Evolutionary conservation across 2,797 vertebrate genomes (phyloP).

Genomic region (Enteromius unitaeniatus): DNA sequence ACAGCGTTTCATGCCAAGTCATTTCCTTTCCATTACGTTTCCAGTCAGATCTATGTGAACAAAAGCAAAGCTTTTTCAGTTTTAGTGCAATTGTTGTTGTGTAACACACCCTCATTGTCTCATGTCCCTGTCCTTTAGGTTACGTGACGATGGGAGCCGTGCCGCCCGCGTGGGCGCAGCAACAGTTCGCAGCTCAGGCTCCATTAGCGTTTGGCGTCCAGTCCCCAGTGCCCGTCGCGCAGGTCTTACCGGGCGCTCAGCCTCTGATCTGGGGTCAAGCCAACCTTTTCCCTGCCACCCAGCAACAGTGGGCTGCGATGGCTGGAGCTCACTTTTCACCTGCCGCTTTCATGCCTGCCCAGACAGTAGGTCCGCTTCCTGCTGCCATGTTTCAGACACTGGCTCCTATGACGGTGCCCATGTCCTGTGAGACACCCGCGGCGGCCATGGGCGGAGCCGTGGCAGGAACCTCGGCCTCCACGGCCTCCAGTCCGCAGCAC

Average conservation of each 20-base stretch:
- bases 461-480: constrained; percentile 73
- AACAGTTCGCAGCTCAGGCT: constrained; percentile 89
- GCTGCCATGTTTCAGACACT: constrained; percentile 97
- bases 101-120: not conserved
- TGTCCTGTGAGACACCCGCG: constrained; percentile 80
- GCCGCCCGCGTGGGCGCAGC: constrained; percentile 96
- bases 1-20: not conserved
- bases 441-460: constrained; percentile 67
- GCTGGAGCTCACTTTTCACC: constrained; percentile 93
- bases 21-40: not conserved
- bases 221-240: constrained; percentile 87
- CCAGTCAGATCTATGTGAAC: not conserved
- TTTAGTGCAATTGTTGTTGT: not conserved
- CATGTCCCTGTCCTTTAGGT: constrained; percentile 75
- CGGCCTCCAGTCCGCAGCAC: constrained; percentile 91
- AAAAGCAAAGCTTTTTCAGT: not conserved
- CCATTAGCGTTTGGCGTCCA: constrained; percentile 94
- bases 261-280: constrained; percentile 96
- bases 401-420: constrained; percentile 85
- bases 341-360: constrained; percentile 97
- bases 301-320: constrained; percentile 98
- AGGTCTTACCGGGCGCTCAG: constrained; percentile 96
- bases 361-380: constrained; percentile 94
- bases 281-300: constrained; percentile 91
- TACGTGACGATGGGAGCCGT: constrained; percentile 99